Percentiles rank a stretch among this genome's conserved stretches.
phyloP scores from a whole-genome alignment of 2,113 vertebrate species.

The Xiphorhynchus elegans region DNA sequence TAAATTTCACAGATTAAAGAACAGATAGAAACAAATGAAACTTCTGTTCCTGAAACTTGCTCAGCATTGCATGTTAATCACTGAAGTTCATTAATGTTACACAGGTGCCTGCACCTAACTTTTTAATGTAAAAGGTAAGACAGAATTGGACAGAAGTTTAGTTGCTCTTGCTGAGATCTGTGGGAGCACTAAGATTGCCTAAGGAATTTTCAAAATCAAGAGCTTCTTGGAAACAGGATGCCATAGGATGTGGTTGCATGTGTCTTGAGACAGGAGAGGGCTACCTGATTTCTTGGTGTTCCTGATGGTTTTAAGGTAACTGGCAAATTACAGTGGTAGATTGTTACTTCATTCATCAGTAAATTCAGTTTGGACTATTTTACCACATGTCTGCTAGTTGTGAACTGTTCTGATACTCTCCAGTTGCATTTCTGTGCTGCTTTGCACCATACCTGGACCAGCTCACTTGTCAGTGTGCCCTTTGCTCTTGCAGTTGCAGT shows the following conservation, averaged over 20 bases:
- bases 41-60: not conserved
- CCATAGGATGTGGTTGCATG: not conserved
- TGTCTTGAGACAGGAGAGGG: not conserved
- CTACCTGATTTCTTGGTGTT: not conserved
- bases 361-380: not conserved
- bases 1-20: too few relatives aligned
- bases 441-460: not conserved
- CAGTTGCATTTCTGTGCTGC: not conserved
- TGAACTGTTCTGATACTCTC: not conserved
- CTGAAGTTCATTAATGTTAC: not conserved
- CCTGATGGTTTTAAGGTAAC: not conserved
- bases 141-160: not conserved
- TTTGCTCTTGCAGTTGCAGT: not conserved
- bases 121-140: not conserved
- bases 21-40: too few relatives aligned
- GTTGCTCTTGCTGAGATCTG: not conserved
- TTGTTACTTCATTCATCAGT: not conserved
- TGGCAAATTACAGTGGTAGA: not conserved
- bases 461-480: accelerated
- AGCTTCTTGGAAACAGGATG: not conserved
- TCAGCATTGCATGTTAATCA: not conserved
- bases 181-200: not conserved
- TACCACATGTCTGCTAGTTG: not conserved
- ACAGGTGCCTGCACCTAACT: not conserved
- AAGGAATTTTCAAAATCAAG: not conserved